These are phyloP conservation scores for Cyclophora albipunctata DNA, from an alignment of 2,888 invertebrate genomes.

Conservation along the genomic window DNA sequence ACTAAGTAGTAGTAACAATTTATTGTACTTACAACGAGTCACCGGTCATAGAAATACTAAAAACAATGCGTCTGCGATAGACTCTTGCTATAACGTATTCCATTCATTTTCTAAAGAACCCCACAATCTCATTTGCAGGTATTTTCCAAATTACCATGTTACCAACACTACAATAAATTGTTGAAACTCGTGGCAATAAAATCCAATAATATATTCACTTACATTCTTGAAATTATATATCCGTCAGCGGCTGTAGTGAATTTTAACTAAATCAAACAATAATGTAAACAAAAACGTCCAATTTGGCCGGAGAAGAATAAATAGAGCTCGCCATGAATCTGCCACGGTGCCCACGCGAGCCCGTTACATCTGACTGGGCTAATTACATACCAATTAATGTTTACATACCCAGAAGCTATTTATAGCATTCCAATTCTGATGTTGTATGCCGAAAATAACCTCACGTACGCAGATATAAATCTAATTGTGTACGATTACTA, in stretches of 20 bases:
- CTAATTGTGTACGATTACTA: slow-evolving; percentile 23
- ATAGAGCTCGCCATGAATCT: slow-evolving; percentile 49
- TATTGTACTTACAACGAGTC: too few species aligned
- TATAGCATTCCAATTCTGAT: slow-evolving; percentile 53
- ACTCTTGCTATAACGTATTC: too few species aligned
- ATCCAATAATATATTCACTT: slow-evolving; percentile 13
- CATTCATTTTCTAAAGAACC: too few species aligned
- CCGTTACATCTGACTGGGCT: slow-evolving; percentile 50
- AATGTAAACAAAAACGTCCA: slow-evolving; percentile 55
- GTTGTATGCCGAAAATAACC: slow-evolving; percentile 52
- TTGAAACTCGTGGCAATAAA: background rate
- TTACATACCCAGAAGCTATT: slow-evolving; percentile 56
- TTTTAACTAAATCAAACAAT: slow-evolving; percentile 57
- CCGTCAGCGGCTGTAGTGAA: slow-evolving; percentile 61
- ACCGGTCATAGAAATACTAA: too few species aligned
- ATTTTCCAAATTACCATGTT: too few species aligned
- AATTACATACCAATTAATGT: slow-evolving; percentile 55
- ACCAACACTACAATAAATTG: too few species aligned
- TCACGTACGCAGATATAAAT: slow-evolving; percentile 43
- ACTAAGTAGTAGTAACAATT: too few species aligned
- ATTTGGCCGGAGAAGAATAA: slow-evolving; percentile 45
- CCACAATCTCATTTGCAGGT: too few species aligned
- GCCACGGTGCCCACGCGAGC: slow-evolving; percentile 54
- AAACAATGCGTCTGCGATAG: too few species aligned
- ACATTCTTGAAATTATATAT: slow-evolving; percentile 36